These are phyloP conservation scores for Magallana gigas DNA, from an alignment of 1,140 invertebrate species.

Conservation along the genomic window DNA sequence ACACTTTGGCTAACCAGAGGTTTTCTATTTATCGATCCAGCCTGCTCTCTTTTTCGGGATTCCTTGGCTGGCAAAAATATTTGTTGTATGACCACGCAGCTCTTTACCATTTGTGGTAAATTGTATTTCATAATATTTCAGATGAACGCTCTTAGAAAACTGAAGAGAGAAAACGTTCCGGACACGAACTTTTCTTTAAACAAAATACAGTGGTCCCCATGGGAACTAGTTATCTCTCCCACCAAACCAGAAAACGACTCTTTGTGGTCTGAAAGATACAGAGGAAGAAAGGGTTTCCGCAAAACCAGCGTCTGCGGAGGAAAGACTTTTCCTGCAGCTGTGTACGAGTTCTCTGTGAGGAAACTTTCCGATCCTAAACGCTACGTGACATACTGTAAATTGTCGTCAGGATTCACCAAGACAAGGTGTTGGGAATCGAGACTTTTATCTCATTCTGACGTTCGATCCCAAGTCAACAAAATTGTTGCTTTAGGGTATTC, in stretches of 20 bases:
- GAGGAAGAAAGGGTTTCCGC: conserved; percentile 33
- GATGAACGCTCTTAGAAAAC: conserved; percentile 25
- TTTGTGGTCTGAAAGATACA: conserved; percentile 36
- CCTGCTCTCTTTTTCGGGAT: no score
- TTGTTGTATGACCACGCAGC: no score
- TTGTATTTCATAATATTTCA: conserved; percentile 3
- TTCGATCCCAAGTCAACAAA: conserved; percentile 44
- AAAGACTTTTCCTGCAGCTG: background rate
- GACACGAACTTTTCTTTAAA: conserved; percentile 57
- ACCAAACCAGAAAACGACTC: background rate
- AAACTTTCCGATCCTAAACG: conserved; percentile 38
- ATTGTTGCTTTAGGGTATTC: conserved; percentile 38
- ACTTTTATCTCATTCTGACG: conserved; percentile 29
- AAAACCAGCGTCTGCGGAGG: conserved; percentile 47
- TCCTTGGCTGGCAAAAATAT: no score
- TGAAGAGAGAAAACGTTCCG: no score
- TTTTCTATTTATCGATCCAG: no score
- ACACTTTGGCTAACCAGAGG: no score
- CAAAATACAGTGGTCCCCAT: conserved; percentile 52
- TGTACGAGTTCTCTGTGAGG: conserved; percentile 62
- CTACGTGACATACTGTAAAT: conserved; percentile 54
- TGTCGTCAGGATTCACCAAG: conserved; percentile 27
- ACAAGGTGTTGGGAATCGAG: conserved; percentile 45
- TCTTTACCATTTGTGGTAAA: no score
- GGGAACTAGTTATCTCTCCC: conserved; percentile 50